phyloP scores from a whole-genome alignment of 2,113 vertebrate genomes.

The Cavia aperea region DNA sequence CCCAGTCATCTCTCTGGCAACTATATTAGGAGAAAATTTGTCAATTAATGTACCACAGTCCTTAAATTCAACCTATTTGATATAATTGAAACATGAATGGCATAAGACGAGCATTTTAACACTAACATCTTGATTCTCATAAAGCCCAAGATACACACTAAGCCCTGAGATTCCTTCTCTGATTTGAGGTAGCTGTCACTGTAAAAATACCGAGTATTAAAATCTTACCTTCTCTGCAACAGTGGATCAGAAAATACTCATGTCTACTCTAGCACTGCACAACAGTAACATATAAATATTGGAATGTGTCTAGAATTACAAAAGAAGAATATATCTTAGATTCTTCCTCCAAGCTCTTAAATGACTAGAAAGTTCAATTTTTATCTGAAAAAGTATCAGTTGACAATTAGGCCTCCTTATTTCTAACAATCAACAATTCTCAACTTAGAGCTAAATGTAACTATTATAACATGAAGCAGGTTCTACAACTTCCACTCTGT shows the following conservation, averaged over 20 bases:
- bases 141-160: neutral
- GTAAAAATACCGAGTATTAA: constrained; percentile 41
- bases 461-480: neutral
- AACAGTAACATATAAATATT: constrained; percentile 13
- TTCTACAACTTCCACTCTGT: neutral
- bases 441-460: neutral
- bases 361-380: neutral
- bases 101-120: constrained; percentile 31
- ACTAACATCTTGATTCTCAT: constrained; percentile 37
- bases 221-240: neutral
- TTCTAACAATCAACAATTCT: neutral
- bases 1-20: constrained; percentile 23
- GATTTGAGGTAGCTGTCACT: constrained; percentile 29
- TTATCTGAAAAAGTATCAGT: neutral
- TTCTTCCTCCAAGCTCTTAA: neutral
- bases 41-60: neutral
- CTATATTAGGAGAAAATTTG: constrained; percentile 39
- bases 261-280: neutral
- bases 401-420: neutral
- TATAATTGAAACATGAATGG: constrained; percentile 10
- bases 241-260: neutral
- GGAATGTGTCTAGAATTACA: neutral
- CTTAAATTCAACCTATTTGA: constrained; percentile 42
- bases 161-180: neutral
- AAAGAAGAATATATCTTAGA: neutral